Evolutionary conservation across 2,888 invertebrate genomes (phyloP).

Genomic region (Charanyca ferruginea): DNA sequence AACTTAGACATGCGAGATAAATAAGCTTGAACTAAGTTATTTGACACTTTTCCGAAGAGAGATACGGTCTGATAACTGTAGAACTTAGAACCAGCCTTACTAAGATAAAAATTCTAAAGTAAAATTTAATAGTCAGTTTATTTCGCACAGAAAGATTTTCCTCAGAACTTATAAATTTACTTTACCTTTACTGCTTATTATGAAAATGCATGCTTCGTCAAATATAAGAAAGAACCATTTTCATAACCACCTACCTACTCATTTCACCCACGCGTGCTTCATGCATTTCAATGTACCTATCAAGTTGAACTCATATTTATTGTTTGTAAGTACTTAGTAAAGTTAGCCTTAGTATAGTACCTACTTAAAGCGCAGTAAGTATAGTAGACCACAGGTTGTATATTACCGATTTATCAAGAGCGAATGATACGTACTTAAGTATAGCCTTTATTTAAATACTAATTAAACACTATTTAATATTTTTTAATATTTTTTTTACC

Average conservation of each 20-base stretch:
- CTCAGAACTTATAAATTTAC: neutral
- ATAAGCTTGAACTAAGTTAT: conserved; percentile 17
- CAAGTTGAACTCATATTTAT: conserved; percentile 4
- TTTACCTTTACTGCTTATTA: neutral
- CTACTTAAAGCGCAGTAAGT: conserved; percentile 22
- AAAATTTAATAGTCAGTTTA: neutral
- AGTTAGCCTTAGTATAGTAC: too few relatives aligned
- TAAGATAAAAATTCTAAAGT: neutral
- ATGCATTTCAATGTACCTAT: conserved; percentile 6
- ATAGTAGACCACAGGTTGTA: conserved; percentile 1
- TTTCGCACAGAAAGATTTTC: neutral
- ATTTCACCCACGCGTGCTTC: neutral
- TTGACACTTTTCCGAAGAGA: neutral
- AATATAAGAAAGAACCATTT: neutral
- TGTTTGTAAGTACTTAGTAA: conserved; percentile 9
- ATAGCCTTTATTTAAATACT: neutral
- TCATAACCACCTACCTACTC: neutral
- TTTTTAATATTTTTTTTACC: neutral
- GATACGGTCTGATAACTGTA: conserved; percentile 1
- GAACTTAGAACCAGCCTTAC: neutral
- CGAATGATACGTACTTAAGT: neutral
- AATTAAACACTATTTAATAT: too few relatives aligned
- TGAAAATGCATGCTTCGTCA: neutral
- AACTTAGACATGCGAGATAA: conserved; percentile 22
- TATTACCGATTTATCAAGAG: conserved; percentile 15